Evolutionary conservation across 30 jellyfish, hydroid and myxozoan species (phyloP), one percentile per base, ranked within the genome.

Genomic region (Clytia hemisphaerica): DNA sequence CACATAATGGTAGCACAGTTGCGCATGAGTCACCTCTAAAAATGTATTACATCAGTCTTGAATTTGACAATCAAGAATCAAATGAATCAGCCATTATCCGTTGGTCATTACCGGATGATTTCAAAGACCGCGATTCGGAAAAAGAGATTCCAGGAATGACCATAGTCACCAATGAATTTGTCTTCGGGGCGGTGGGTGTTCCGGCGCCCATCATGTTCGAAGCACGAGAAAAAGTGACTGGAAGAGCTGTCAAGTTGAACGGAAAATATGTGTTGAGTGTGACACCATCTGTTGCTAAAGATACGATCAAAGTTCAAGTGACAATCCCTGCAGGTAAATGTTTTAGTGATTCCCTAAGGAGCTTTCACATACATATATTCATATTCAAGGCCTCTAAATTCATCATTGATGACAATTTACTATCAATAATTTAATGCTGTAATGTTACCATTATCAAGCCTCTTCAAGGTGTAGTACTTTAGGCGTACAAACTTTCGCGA

Each of bases 141-240:
- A 78, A 85, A 55, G 86, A 60, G 4, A 69, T 85, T 36, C 97
- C 97, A 12, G 80, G 61, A 4, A 72, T 72, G 15, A 37, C 92
- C 4, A 67, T 60, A 29, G 91, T 86, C 21, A 55, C 47, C 4
- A 80, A 72, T 30, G 94, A 87, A 34, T 75, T 73, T 38, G 69
- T 78, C 24, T 71, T 87, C 6, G 81, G 78, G 2, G 83, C 84
- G 10, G 10, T 73, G 2, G 45, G 80, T 9, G 58, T 16, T 7
- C 97, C 97, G 3, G 45, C 60, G 22, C 77, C 94, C 6, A 69
- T 87, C 33, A 78, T 61, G 22, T 87, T 87, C 74, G 54, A 57
- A 64, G 97, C 97, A 1, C 74, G 45, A 40, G 83, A 72, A 42
- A 74, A 79, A 53, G 80, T 72, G 24, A 87, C 97, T 25, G 66